Evolutionary conservation across 2,113 vertebrate genomes (phyloP).

Genomic region (Xenotilapia leptura): DNA sequence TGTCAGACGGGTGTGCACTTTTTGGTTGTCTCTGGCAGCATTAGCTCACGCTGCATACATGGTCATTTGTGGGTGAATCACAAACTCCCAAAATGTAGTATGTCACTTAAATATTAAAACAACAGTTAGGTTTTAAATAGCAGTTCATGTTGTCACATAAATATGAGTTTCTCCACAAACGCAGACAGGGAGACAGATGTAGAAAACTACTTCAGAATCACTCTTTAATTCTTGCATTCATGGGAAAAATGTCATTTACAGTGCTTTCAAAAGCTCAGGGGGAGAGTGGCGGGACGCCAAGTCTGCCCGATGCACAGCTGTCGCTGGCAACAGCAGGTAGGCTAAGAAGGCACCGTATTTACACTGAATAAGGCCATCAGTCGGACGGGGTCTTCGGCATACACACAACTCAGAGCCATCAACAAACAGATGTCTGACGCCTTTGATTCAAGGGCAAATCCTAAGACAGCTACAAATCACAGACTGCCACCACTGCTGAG

Average conservation of each 20-base stretch:
- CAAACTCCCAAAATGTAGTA: background rate
- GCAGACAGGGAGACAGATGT: background rate
- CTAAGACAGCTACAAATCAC: conserved; percentile 41
- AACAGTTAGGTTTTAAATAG: background rate
- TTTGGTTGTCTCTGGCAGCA: conserved; percentile 8
- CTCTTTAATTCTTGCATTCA: background rate
- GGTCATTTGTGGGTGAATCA: background rate
- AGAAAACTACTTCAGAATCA: background rate
- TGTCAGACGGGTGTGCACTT: conserved; percentile 35
- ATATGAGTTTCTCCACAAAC: background rate
- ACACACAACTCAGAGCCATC: conserved; percentile 34
- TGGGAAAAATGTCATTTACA: background rate
- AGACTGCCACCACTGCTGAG: conserved; percentile 22
- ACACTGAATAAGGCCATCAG: conserved; percentile 52
- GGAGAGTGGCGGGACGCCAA: conserved; percentile 19
- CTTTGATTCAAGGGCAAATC: conserved; percentile 51
- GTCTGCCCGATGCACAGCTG: conserved; percentile 36
- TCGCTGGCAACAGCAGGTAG: conserved; percentile 46
- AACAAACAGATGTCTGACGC: conserved; percentile 36
- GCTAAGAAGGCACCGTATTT: conserved; percentile 32
- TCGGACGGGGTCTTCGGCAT: conserved; percentile 22
- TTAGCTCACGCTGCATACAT: background rate
- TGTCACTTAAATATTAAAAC: background rate
- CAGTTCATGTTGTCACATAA: background rate
- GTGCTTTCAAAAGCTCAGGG: conserved; percentile 35